These are phyloP conservation scores for Drepanosiphum platanoidis DNA, from an alignment of 2,888 invertebrate genomes.

Conservation along the genomic window DNA sequence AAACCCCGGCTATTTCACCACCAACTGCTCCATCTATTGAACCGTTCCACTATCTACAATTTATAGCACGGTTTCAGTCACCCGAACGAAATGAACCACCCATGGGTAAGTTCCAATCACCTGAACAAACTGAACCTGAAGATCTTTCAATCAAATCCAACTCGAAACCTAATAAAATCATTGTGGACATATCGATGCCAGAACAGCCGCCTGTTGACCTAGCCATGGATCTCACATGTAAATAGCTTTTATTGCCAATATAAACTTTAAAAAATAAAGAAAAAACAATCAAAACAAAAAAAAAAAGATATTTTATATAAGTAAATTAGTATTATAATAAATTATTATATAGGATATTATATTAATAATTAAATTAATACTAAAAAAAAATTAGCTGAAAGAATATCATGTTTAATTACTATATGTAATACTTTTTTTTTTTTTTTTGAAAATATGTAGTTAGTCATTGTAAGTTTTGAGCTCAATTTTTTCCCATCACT, in stretches of 20 bases:
- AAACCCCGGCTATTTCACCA: constrained; percentile 67
- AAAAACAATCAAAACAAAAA: neutral
- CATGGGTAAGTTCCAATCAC: constrained; percentile 67
- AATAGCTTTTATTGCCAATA: constrained; percentile 19
- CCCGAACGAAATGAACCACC: constrained; percentile 8
- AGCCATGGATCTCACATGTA: constrained; percentile 59
- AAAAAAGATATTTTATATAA: neutral
- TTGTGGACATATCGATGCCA: constrained; percentile 8
- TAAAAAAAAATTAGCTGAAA: neutral
- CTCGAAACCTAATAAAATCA: neutral
- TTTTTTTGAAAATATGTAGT: neutral
- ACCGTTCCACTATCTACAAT: constrained; percentile 64
- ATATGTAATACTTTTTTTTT: neutral
- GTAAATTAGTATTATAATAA: neutral
- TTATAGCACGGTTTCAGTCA: constrained; percentile 51
- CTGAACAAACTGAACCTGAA: constrained; percentile 92
- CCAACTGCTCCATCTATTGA: constrained; percentile 67
- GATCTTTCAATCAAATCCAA: constrained; percentile 79
- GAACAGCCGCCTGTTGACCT: constrained; percentile 31
- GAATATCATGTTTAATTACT: neutral
- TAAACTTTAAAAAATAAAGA: neutral
- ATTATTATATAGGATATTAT: neutral
- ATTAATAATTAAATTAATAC: too few species aligned
- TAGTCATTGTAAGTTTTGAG: neutral
- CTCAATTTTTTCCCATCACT: neutral